Evolutionary conservation across 1,140 invertebrate species (phyloP), one percentile per base, ranked within the genome.

Genomic region (Pseudomyrmex flavicornis): DNA sequence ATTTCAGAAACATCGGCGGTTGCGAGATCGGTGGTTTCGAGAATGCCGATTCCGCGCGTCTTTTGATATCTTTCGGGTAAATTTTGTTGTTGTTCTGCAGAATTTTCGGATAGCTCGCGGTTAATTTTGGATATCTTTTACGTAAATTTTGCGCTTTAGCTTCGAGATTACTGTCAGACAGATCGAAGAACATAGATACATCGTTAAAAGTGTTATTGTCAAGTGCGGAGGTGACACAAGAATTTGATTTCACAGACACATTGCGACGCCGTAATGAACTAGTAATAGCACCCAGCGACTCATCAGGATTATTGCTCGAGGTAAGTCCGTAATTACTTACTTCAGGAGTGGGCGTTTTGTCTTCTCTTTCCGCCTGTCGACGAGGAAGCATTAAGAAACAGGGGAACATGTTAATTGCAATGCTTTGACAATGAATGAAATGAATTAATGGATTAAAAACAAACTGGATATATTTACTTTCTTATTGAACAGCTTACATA

Each of bases 341-440:
- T 95, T 95, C 95, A 87, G 92, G 88, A 44, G 92, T 91, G 59
- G 93, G 35, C 62, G 92, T 79, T 89, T 94, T 95, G 88, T 95
- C 93, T 88, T 94, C 94, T 85, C 91, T 95, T 92, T 95, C 93
- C 90, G 93, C n/a, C 95, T 95, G 94, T 94, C 90, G 87, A 65
- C 79, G 68, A 79, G 91, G n/a, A 86, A 92, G 90, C 91, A 90
- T 93, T 88, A 92, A 93, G 84, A 94, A 93, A 93, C 72, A 92
- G 74, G 73, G 84, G 83, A 72, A 87, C 62, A 83, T 72, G 66
- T 80, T 80, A 80, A 77, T 77, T 56, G 62, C 5, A 20, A 22
- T 35, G 44, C 7, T 22, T 66, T 7, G 35, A 35, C 26, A 52
- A 26, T 58, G 13, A 15, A 10, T 20, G 12, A 80, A 62, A 17